Evolutionary conservation across 2,797 vertebrate genomes (phyloP).

Genomic region (Xenentodon cancila): DNA sequence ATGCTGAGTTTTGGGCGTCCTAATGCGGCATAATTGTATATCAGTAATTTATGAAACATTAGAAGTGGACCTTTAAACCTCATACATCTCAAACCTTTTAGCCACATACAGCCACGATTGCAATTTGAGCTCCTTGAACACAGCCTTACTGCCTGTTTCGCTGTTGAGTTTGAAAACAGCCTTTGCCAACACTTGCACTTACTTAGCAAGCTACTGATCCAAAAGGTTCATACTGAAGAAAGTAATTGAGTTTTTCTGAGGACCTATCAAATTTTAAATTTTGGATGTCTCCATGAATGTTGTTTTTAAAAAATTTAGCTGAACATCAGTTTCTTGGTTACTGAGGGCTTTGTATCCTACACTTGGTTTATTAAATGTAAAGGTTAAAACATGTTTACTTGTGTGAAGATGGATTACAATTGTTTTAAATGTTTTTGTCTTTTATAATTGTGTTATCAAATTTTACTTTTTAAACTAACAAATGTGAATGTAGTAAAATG

Average conservation of each 20-base stretch:
- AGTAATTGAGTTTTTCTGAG: neutral
- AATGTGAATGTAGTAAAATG: too few species aligned
- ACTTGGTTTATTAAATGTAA: too few species aligned
- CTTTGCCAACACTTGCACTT: neutral
- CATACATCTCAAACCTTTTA: conserved; percentile 70
- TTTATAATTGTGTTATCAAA: too few species aligned
- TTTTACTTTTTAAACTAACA: too few species aligned
- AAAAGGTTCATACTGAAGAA: conserved; percentile 7
- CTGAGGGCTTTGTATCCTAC: too few species aligned
- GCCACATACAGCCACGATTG: conserved; percentile 51
- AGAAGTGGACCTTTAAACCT: conserved; percentile 57
- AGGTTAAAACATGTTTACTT: too few species aligned
- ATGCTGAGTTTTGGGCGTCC: conserved; percentile 58
- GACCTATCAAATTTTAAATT: too few species aligned
- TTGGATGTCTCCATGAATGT: too few species aligned
- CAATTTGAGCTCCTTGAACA: conserved; percentile 59
- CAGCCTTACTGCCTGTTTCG: conserved; percentile 50
- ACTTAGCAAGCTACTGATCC: conserved; percentile 15
- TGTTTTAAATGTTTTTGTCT: too few species aligned
- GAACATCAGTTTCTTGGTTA: too few species aligned
- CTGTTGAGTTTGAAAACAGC: conserved; percentile 51
- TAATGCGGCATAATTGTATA: conserved; percentile 62
- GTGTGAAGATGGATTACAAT: too few species aligned
- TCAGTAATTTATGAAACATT: conserved; percentile 69
- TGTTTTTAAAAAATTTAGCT: too few species aligned